Percentiles rank a stretch among this genome's conserved stretches.
phyloP scores from a whole-genome alignment of 2,888 invertebrate species.

The Pristionchus arcanus region DNA sequence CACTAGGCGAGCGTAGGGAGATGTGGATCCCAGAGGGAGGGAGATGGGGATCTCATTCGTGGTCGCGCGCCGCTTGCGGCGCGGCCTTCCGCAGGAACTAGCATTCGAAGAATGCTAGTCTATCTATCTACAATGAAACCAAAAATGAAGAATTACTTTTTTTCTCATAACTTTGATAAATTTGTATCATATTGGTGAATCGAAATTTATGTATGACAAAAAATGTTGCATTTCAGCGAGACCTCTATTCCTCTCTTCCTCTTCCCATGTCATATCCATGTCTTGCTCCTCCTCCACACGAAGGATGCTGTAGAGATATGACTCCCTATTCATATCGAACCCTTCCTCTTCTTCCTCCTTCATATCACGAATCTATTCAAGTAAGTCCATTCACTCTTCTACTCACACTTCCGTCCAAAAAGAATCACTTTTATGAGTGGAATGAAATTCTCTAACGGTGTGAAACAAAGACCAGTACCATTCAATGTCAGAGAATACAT shows the following conservation, averaged over 20 bases:
- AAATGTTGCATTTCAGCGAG: not conserved
- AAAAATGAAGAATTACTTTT: too few species aligned
- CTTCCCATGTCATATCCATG: slow-evolving; percentile 51
- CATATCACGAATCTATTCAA: slow-evolving; percentile 34
- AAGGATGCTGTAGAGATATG: slow-evolving; percentile 49
- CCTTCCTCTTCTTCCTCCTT: slow-evolving; percentile 15
- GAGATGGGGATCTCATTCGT: not conserved
- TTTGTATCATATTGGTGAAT: too few species aligned
- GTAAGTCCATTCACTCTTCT: not conserved
- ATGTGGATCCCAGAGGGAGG: not conserved
- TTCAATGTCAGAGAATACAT: too few species aligned
- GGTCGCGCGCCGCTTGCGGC: too few species aligned
- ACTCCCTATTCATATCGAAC: not conserved
- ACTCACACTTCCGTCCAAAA: too few species aligned
- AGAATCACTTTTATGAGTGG: too few species aligned
- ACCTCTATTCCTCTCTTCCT: slow-evolving; percentile 27
- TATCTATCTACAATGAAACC: too few species aligned
- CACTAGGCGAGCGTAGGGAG: not conserved
- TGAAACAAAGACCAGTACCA: not conserved
- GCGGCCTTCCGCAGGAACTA: too few species aligned
- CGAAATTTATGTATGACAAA: too few species aligned
- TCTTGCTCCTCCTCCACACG: slow-evolving; percentile 55
- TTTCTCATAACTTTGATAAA: too few species aligned
- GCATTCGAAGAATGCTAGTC: too few species aligned
- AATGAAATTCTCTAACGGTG: not conserved